phyloP scores from a whole-genome alignment of 2,888 invertebrate species.

The Anodontia alba region DNA sequence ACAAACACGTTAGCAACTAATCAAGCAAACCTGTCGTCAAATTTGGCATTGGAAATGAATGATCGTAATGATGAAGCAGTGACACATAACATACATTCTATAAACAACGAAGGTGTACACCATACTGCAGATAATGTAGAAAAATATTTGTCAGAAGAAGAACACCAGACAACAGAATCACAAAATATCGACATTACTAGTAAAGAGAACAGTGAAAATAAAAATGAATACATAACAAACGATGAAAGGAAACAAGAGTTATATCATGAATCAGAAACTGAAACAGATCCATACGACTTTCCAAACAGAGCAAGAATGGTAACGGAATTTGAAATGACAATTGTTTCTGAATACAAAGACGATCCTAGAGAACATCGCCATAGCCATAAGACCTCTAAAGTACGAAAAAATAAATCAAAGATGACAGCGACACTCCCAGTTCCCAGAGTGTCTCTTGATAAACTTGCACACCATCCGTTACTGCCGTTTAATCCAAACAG shows the following conservation, averaged over 20 bases:
- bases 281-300: neutral
- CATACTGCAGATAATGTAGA: neutral
- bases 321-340: conserved; percentile 21
- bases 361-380: conserved; percentile 16
- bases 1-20: neutral
- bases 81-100: neutral
- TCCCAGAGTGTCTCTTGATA: conserved; percentile 46
- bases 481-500: conserved; percentile 33
- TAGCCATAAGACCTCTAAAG: neutral
- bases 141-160: no score
- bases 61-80: neutral
- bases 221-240: neutral
- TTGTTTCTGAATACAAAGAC: conserved; percentile 24
- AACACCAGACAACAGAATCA: neutral
- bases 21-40: neutral
- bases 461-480: conserved; percentile 25
- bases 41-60: neutral
- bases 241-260: no score
- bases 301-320: neutral
- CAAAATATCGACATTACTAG: neutral
- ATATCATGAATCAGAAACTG: neutral
- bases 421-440: conserved; percentile 26
- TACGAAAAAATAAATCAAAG: neutral
- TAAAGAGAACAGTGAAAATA: neutral
- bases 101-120: no score